Evolutionary conservation across 2,797 vertebrate species (phyloP).

Genomic region (Hybognathus amarus): DNA sequence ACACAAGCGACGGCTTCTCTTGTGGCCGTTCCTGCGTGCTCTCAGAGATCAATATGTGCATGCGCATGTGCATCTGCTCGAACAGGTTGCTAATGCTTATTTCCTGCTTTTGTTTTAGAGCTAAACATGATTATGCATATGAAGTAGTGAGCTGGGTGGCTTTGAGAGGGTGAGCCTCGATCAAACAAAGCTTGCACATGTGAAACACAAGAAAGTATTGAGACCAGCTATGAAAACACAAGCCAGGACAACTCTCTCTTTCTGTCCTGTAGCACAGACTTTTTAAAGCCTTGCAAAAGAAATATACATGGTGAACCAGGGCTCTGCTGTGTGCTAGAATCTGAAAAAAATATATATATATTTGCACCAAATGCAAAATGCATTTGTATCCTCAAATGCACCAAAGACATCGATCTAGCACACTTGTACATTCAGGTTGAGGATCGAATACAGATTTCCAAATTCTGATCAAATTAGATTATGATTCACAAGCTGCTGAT

Average conservation of each 20-base stretch:
- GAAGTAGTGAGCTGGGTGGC: slow-evolving; percentile 60
- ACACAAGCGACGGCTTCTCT: slow-evolving; percentile 16
- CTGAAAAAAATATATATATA: too few relatives aligned
- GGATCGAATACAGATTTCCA: neutral
- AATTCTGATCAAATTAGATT: neutral
- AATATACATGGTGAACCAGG: neutral
- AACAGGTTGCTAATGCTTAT: neutral
- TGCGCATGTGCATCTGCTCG: slow-evolving; percentile 7
- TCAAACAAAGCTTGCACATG: slow-evolving; percentile 59
- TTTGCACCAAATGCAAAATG: too few relatives aligned
- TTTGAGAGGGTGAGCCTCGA: slow-evolving; percentile 56
- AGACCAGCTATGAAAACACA: slow-evolving; percentile 67
- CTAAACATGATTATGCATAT: slow-evolving; percentile 35
- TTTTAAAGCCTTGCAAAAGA: slow-evolving; percentile 6
- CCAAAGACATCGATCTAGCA: neutral
- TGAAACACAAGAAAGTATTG: slow-evolving; percentile 52
- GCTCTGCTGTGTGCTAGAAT: neutral
- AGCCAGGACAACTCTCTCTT: slow-evolving; percentile 12
- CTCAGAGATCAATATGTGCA: neutral
- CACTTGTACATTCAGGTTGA: neutral
- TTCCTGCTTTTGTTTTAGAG: slow-evolving; percentile 1
- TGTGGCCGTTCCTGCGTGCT: neutral
- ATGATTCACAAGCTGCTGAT: neutral
- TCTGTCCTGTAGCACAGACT: neutral
- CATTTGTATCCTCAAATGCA: neutral